These are phyloP conservation scores for Ceriagrion tenellum DNA, from an alignment of 2,888 invertebrate genomes.

Conservation along the genomic window DNA sequence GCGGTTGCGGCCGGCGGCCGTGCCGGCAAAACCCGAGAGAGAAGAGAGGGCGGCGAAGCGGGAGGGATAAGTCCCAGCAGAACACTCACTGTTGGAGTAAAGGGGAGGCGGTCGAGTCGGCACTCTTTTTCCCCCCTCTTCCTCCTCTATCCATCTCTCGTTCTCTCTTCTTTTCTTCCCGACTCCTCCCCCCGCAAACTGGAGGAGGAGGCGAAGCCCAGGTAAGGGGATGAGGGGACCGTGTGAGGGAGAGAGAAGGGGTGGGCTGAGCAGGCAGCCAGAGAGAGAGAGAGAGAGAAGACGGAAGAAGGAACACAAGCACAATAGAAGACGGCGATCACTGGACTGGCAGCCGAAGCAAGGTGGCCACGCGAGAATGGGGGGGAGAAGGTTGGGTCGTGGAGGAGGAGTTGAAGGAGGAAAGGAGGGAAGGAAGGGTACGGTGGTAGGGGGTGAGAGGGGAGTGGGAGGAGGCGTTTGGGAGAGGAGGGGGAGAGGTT, in stretches of 20 bases:
- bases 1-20: neutral
- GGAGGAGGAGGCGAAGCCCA: neutral
- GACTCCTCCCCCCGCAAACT: neutral
- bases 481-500: neutral
- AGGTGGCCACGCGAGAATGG: constrained; percentile 38
- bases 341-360: constrained; percentile 15
- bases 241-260: neutral
- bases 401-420: neutral
- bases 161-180: neutral
- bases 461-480: neutral
- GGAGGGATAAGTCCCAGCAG: constrained; percentile 16
- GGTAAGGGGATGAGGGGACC: neutral
- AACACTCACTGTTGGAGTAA: constrained; percentile 16
- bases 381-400: neutral
- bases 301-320: constrained; percentile 36
- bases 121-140: constrained; percentile 30
- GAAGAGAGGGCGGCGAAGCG: constrained; percentile 18
- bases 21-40: neutral
- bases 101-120: constrained; percentile 10
- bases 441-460: neutral
- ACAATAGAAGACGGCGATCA: constrained; percentile 27
- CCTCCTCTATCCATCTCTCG: neutral
- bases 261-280: neutral
- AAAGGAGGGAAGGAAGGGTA: neutral
- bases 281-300: neutral